Evolutionary conservation across 2,113 vertebrate species (phyloP).

Genomic region (Callospermophilus lateralis): DNA sequence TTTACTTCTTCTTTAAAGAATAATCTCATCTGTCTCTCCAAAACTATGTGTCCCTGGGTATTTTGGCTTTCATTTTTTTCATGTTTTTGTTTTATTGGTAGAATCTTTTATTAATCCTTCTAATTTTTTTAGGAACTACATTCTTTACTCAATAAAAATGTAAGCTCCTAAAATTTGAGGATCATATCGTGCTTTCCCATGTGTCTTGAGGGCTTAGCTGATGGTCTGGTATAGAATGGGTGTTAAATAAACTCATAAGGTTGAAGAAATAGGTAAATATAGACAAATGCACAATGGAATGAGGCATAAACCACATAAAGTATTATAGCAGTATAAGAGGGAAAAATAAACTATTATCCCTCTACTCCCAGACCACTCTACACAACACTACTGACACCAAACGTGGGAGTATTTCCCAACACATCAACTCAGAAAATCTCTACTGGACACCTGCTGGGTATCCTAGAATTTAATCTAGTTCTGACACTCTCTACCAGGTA

Average conservation of each 20-base stretch:
- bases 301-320: neutral
- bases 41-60: neutral
- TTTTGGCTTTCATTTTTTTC: no score
- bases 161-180: neutral
- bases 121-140: constrained; percentile 28
- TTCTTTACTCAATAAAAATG: constrained; percentile 30
- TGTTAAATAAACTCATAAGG: neutral
- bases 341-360: neutral
- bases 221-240: neutral
- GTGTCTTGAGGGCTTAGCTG: neutral
- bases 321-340: neutral
- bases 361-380: neutral
- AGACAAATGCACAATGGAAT: neutral
- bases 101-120: neutral
- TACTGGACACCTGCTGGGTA: neutral
- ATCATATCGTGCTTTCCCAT: neutral
- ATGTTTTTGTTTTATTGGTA: neutral
- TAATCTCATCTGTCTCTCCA: neutral
- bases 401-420: neutral
- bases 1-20: constrained; percentile 34
- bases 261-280: neutral
- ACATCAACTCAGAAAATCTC: neutral
- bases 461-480: neutral
- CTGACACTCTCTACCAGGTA: neutral
- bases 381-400: neutral